phyloP scores from a whole-genome alignment of 2,113 vertebrate genomes.

The Sinocyclocheilus anophthalmus region DNA sequence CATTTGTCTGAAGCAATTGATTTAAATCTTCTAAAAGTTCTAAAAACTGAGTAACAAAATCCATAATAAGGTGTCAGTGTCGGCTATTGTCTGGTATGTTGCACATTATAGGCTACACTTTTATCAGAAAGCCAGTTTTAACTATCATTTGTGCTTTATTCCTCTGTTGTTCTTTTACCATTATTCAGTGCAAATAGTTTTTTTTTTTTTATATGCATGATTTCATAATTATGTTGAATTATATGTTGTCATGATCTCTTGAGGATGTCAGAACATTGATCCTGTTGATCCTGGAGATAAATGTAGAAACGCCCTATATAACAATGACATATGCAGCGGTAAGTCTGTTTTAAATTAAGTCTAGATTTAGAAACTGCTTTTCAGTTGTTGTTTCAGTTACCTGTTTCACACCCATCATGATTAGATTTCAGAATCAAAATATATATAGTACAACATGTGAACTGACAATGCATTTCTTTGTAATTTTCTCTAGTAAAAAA shows the following conservation, averaged over 20 bases:
- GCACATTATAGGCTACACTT: no score
- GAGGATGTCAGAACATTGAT: neutral
- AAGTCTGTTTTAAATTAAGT: neutral
- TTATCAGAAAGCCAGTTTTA: neutral
- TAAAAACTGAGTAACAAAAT: no score
- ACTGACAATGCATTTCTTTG: neutral
- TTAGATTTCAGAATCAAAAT: neutral
- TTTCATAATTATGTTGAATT: neutral
- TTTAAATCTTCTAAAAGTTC: neutral
- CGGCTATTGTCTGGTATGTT: no score
- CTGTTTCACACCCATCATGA: neutral
- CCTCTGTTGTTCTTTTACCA: neutral
- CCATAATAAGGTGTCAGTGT: no score
- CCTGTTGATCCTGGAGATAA: neutral
- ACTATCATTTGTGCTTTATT: neutral
- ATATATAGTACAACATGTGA: neutral
- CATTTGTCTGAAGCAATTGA: neutral
- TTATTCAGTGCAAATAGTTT: neutral
- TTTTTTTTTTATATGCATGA: neutral
- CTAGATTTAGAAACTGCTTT: neutral
- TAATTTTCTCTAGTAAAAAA: no score
- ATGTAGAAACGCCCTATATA: neutral
- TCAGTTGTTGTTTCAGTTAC: neutral
- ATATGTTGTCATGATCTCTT: neutral
- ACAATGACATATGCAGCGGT: neutral